A percentile compares a stretch with the other conserved stretches of the same genome.
Conservation (phyloP, 35 echinoderm and acorn worm species). For the Chiridota heheva region DNA sequence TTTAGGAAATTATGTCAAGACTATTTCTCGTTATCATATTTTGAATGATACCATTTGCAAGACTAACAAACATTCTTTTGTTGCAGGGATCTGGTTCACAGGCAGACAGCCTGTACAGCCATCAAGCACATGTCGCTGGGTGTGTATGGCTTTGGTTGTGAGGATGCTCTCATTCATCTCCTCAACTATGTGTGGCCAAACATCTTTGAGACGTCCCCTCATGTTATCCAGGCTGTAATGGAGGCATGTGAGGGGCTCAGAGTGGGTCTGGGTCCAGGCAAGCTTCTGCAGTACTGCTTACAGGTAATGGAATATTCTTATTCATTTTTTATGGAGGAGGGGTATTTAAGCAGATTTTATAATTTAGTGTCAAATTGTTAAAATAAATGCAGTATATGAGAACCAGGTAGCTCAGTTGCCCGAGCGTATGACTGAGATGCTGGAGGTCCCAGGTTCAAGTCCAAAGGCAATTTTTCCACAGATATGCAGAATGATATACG, state of each 20-base stretch:
- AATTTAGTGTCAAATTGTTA: too few species aligned
- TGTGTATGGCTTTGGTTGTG: constrained; percentile 91
- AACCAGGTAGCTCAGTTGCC: too few species aligned
- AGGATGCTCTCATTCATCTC: constrained; percentile 92
- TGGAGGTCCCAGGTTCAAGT: too few species aligned
- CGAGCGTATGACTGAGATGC: too few species aligned
- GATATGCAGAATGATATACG: too few species aligned
- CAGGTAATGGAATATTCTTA: constrained; percentile 62
- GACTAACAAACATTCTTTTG: too few species aligned
- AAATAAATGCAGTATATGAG: too few species aligned
- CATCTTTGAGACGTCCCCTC: constrained; percentile 99
- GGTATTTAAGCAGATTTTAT: too few species aligned
- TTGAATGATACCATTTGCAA: too few species aligned
- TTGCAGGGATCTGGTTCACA: constrained; percentile 94
- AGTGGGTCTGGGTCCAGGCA: constrained; percentile 79
- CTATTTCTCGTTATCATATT: too few species aligned
- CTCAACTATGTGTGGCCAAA: constrained; percentile 98
- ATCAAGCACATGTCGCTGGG: constrained; percentile 99
- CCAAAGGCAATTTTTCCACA: too few species aligned
- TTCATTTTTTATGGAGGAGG: neutral
- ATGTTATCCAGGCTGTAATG: constrained; percentile 96
- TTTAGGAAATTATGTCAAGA: too few species aligned
- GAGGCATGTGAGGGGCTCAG: constrained; percentile 90
- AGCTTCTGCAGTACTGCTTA: constrained; percentile 88
- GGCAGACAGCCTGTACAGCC: constrained; percentile 95